Evolutionary conservation across 2,797 vertebrate genomes (phyloP).

Genomic region (Aselliscus stoliczkanus): DNA sequence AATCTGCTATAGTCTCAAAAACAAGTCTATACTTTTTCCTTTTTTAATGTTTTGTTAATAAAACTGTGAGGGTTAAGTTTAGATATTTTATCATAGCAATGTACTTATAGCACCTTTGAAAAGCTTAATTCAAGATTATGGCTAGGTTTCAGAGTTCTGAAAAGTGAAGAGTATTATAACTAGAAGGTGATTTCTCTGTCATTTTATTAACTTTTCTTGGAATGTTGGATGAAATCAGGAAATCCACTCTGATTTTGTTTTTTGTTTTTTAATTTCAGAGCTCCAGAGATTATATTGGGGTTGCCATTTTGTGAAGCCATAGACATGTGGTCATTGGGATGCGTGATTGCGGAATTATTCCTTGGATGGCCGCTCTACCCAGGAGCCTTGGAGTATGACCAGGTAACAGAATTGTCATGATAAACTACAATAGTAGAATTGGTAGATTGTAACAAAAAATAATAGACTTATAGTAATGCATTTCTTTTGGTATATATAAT

Average conservation of each 20-base stretch:
- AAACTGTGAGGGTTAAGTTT: background rate
- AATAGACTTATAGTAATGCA: background rate
- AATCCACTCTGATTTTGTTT: slow-evolving; percentile 19
- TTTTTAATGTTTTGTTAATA: background rate
- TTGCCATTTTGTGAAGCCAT: slow-evolving; percentile 99
- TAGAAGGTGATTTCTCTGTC: background rate
- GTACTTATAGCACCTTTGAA: background rate
- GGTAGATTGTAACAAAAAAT: slow-evolving; percentile 18
- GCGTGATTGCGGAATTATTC: slow-evolving; percentile 99
- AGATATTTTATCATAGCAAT: background rate
- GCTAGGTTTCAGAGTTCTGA: slow-evolving; percentile 26
- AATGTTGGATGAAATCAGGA: slow-evolving; percentile 6
- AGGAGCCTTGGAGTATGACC: slow-evolving; percentile 98
- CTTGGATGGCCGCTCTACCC: slow-evolving; percentile 99
- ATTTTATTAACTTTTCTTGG: slow-evolving; percentile 14
- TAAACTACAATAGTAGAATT: slow-evolving; percentile 18
- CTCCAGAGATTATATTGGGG: slow-evolving; percentile 99
- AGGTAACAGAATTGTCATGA: slow-evolving; percentile 85
- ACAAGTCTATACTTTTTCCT: background rate
- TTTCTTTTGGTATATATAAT: background rate
- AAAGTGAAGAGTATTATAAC: background rate
- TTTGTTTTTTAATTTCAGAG: slow-evolving; percentile 85
- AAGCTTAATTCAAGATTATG: background rate
- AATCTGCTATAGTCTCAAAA: background rate
- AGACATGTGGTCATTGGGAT: slow-evolving; percentile 99